A percentile compares a stretch with the other conserved stretches of the same genome.
Conservation (phyloP, 1,140 invertebrate species). For the Oppia nitens region DNA sequence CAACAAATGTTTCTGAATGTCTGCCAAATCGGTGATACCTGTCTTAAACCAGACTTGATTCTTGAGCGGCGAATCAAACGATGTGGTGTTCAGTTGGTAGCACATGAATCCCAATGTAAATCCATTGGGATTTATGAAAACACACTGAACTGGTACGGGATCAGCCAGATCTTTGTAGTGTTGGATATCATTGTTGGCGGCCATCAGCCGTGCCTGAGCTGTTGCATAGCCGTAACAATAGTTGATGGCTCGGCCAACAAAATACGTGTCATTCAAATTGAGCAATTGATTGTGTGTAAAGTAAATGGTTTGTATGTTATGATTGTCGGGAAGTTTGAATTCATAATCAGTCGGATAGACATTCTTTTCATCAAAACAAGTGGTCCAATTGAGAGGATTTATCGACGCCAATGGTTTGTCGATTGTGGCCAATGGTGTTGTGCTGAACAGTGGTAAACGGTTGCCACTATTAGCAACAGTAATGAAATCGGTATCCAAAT, state of each 20-base stretch:
- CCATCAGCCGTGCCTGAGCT: background rate
- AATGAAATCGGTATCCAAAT: constrained; percentile 15
- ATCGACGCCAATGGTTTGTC: constrained; percentile 5
- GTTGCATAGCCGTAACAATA: constrained; percentile 15
- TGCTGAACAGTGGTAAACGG: background rate
- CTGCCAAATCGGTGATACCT: background rate
- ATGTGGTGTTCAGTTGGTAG: constrained; percentile 14
- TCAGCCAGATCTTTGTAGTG: constrained; percentile 3
- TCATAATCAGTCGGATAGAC: constrained; percentile 6
- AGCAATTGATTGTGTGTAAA: background rate
- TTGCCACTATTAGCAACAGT: background rate
- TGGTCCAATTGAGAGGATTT: constrained; percentile 12
- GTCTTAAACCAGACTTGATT: constrained; percentile 18
- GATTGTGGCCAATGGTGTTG: background rate
- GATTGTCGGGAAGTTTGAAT: background rate
- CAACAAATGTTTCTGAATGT: constrained; percentile 9
- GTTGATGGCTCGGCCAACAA: constrained; percentile 5
- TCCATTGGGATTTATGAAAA: constrained; percentile 7
- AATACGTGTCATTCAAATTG: background rate
- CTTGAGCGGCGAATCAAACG: constrained; percentile 3
- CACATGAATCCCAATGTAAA: constrained; percentile 6
- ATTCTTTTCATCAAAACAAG: constrained; percentile 11
- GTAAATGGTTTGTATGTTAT: constrained; percentile 13
- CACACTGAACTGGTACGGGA: constrained; percentile 8
- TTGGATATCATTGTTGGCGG: background rate